Evolutionary conservation across 2,113 vertebrate species (phyloP).

Genomic region (Cathartes aura): DNA sequence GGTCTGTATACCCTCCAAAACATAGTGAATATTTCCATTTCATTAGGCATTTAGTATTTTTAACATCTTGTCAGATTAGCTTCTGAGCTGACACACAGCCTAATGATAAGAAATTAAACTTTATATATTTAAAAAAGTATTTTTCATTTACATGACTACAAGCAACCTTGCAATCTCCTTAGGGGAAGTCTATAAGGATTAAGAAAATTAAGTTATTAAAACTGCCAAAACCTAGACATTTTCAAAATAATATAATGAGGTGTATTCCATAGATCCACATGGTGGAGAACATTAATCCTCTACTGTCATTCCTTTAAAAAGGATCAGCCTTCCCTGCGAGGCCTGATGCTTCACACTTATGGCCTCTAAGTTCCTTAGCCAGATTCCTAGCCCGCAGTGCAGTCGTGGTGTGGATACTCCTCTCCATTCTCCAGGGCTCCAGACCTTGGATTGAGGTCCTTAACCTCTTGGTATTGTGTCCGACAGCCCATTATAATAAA

Average conservation of each 20-base stretch:
- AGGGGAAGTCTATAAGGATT: not conserved
- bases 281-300: not conserved
- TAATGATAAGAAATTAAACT: not conserved
- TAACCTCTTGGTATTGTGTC: not conserved
- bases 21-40: not conserved
- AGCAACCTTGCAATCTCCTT: not conserved
- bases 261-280: not conserved
- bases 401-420: rapidly evolving
- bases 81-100: not conserved
- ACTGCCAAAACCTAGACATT: not conserved
- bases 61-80: not conserved
- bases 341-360: rapidly evolving
- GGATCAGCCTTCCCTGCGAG: not conserved
- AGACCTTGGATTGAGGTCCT: not conserved
- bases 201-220: not conserved
- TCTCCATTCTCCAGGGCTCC: not conserved
- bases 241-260: not conserved
- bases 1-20: not conserved
- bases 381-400: rapidly evolving
- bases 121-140: not conserved
- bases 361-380: rapidly evolving
- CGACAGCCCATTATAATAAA: rapidly evolving
- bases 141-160: not conserved
- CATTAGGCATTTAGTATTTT: not conserved
- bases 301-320: rapidly evolving